Conservation (phyloP, 2,113 vertebrate species). For the Xerus inauris region DNA sequence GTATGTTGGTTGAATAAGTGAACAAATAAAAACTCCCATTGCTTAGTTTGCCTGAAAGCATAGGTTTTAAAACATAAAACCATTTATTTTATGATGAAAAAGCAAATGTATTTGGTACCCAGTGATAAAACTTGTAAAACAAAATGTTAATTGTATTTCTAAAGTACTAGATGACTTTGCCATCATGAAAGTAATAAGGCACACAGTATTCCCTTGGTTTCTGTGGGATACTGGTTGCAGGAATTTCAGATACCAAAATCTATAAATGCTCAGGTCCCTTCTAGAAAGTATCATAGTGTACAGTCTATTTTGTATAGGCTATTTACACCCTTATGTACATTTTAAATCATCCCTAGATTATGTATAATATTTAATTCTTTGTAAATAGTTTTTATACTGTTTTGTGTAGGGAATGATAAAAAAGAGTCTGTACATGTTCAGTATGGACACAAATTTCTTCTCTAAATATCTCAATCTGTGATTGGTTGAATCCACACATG, state of each 20-base stretch:
- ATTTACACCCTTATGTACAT: background rate
- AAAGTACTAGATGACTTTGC: background rate
- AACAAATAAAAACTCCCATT: background rate
- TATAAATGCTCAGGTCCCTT: background rate
- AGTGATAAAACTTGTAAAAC: background rate
- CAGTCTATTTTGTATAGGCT: background rate
- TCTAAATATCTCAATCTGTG: background rate
- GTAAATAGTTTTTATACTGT: background rate
- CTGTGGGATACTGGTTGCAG: background rate
- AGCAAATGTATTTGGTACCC: background rate
- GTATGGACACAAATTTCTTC: no score
- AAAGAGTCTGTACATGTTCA: no score
- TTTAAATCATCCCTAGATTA: background rate
- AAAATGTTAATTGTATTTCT: background rate
- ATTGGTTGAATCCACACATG: background rate
- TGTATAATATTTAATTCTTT: background rate
- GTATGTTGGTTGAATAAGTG: background rate
- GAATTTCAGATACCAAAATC: background rate
- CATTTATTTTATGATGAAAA: background rate
- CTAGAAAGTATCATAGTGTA: accelerated
- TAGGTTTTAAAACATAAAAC: background rate
- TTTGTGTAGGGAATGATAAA: background rate
- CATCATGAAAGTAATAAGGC: background rate
- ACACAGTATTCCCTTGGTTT: background rate
- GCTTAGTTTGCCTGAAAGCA: background rate